phyloP scores from a whole-genome alignment of 2,113 vertebrate genomes.

The Tupaia chinensis region DNA sequence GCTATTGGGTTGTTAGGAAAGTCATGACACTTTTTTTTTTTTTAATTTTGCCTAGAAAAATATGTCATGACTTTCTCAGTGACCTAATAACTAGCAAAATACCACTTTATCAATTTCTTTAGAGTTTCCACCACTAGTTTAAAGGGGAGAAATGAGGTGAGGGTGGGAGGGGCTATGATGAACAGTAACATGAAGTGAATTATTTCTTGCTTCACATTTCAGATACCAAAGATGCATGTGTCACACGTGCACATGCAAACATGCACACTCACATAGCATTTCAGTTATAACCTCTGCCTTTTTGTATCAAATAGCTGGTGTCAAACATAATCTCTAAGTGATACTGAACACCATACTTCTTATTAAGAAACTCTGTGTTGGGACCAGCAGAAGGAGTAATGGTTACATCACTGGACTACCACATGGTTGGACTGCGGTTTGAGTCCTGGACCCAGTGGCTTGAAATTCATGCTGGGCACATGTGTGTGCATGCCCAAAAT shows the following conservation, averaged over 20 bases:
- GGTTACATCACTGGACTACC: no score
- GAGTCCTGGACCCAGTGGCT: no score
- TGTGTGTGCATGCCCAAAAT: no score
- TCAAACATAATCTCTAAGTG: conserved; percentile 43
- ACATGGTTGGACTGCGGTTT: no score
- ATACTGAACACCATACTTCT: neutral
- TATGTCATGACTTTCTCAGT: no score
- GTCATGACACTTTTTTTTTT: no score
- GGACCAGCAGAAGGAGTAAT: no score
- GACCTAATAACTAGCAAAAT: conserved; percentile 28
- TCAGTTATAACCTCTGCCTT: neutral
- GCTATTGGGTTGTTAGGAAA: neutral
- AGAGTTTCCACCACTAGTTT: conserved; percentile 36
- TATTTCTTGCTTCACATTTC: conserved; percentile 37
- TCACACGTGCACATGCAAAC: fast-evolving
- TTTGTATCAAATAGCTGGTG: conserved; percentile 10
- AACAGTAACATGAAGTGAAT: neutral
- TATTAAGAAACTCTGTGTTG: conserved; percentile 31
- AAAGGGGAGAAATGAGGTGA: conserved; percentile 11
- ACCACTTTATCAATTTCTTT: conserved; percentile 27
- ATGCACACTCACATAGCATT: neutral
- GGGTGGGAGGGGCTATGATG: neutral
- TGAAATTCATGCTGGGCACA: no score
- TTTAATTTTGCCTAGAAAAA: no score
- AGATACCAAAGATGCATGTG: neutral